Conservation (phyloP, 2,113 vertebrate genomes). For the Zingel zingel region DNA sequence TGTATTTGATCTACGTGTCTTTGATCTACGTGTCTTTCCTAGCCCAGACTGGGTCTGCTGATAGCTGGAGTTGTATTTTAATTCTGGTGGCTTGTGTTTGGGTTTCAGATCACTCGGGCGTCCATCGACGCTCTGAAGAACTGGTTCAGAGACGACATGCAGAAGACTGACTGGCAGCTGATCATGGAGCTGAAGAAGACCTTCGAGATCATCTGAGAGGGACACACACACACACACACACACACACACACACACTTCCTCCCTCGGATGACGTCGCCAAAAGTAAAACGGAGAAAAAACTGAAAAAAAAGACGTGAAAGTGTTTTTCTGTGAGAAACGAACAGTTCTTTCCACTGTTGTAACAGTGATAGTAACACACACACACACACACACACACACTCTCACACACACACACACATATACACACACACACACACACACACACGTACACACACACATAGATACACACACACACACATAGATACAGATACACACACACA, state of each 20-base stretch:
- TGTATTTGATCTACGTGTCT: too few relatives aligned
- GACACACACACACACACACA: slow-evolving; percentile 7
- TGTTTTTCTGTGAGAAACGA: slow-evolving; percentile 84
- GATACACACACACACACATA: slow-evolving; percentile 35
- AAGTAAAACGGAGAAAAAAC: background rate
- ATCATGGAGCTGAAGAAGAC: slow-evolving; percentile 99
- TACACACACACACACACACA: slow-evolving; percentile 40
- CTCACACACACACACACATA: slow-evolving; percentile 36
- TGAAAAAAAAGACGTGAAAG: slow-evolving; percentile 26
- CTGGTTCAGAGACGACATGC: slow-evolving; percentile 99
- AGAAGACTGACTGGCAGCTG: slow-evolving; percentile 98
- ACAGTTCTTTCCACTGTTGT: slow-evolving; percentile 62
- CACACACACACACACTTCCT: slow-evolving; percentile 17
- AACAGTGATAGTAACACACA: slow-evolving; percentile 6
- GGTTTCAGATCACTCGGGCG: slow-evolving; percentile 92
- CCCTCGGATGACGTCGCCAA: background rate
- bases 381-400: slow-evolving; percentile 43
- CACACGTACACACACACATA: slow-evolving; percentile 44
- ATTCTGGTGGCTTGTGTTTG: too few relatives aligned
- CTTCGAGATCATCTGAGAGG: slow-evolving; percentile 95
- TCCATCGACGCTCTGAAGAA: slow-evolving; percentile 98
- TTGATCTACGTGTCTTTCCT: too few relatives aligned
- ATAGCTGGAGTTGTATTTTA: too few relatives aligned
- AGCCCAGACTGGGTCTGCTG: too few relatives aligned
- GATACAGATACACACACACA: slow-evolving; percentile 7